Conservation (phyloP, 2,797 vertebrate genomes). For the Luscinia luscinia region DNA sequence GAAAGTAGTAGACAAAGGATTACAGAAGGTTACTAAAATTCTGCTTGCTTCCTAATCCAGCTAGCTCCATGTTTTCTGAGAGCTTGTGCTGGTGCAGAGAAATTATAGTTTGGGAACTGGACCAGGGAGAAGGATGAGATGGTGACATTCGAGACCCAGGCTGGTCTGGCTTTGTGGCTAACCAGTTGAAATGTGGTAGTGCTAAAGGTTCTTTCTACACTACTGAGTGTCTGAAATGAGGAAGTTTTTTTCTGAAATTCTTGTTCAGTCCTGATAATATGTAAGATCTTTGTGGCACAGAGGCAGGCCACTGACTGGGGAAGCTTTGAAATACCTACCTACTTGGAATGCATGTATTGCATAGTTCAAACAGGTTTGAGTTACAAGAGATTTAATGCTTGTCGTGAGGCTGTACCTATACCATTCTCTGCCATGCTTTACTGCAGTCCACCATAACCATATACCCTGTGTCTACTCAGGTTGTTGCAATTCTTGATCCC, state of each 20-base stretch:
- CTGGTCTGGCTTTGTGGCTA: neutral
- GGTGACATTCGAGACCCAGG: neutral
- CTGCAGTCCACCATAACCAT: fast-evolving
- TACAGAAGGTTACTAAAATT: neutral
- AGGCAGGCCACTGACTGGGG: neutral
- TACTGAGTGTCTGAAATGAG: neutral
- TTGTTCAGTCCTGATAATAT: neutral
- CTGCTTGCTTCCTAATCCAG: neutral
- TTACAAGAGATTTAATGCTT: neutral
- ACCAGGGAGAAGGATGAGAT: neutral
- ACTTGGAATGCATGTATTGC: neutral
- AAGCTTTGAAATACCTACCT: neutral
- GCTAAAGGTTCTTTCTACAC: neutral
- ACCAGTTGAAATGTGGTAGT: neutral
- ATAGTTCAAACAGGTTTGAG: neutral
- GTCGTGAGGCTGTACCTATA: neutral
- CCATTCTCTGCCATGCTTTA: neutral
- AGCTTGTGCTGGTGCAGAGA: neutral
- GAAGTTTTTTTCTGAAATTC: neutral
- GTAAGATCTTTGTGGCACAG: neutral
- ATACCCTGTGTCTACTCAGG: neutral
- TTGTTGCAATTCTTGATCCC: fast-evolving
- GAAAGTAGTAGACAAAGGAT: neutral
- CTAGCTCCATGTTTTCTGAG: neutral
- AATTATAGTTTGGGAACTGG: neutral